Evolutionary conservation across 2,113 vertebrate genomes (phyloP).

Genomic region (Calidris pygmaea): DNA sequence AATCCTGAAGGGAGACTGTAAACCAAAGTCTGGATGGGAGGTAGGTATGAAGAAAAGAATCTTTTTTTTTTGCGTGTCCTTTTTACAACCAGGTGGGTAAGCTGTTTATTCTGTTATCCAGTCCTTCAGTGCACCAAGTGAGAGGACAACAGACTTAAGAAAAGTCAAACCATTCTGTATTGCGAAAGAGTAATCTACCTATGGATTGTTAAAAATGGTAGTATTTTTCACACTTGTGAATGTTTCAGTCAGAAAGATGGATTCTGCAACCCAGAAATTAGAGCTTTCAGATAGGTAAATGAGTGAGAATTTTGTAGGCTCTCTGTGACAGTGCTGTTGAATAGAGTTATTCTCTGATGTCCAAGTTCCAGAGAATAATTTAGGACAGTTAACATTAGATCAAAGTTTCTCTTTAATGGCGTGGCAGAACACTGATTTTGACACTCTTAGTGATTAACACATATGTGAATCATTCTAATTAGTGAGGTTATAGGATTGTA

Average conservation of each 20-base stretch:
- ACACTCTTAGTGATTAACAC: neutral
- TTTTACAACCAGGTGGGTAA: neutral
- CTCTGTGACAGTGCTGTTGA: neutral
- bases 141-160: neutral
- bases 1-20: neutral
- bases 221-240: neutral
- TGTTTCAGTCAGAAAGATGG: neutral
- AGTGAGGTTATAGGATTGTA: neutral
- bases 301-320: neutral
- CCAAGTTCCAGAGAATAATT: neutral
- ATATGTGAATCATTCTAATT: neutral
- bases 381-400: neutral
- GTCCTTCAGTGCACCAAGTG: neutral
- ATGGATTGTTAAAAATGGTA: neutral
- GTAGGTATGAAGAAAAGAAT: neutral
- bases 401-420: neutral
- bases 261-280: neutral
- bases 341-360: neutral
- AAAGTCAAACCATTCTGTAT: neutral
- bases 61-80: neutral
- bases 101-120: neutral
- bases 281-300: neutral
- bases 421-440: neutral
- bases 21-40: neutral
- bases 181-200: neutral